Evolutionary conservation across 2,888 invertebrate genomes (phyloP).

Genomic region (Chrysolina americana): DNA sequence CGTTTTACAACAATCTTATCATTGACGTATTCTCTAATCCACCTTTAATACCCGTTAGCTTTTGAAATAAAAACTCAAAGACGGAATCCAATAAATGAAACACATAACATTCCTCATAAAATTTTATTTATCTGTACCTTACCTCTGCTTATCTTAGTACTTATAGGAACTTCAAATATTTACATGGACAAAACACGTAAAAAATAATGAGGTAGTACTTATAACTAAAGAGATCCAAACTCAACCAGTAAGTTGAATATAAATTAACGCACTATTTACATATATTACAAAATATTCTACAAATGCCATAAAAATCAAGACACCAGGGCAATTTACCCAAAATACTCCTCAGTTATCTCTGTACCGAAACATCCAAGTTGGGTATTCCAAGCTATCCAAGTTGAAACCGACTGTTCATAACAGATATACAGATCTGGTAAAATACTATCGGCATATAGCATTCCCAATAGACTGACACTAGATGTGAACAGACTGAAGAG

Average conservation of each 20-base stretch:
- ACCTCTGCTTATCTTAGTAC: conserved; percentile 39
- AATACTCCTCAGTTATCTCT: neutral
- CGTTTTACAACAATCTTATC: neutral
- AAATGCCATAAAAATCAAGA: conserved; percentile 21
- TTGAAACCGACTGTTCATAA: too few relatives aligned
- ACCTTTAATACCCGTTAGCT: neutral
- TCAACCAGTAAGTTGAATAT: conserved; percentile 34
- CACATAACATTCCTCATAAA: conserved; percentile 43
- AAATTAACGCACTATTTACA: conserved; percentile 44
- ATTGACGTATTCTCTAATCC: neutral
- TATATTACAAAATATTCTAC: conserved; percentile 40
- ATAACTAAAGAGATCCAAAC: conserved; percentile 50
- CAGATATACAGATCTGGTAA: too few relatives aligned
- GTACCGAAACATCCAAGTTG: neutral
- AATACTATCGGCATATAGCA: too few relatives aligned
- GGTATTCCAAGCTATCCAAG: too few relatives aligned
- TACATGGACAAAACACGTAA: conserved; percentile 57
- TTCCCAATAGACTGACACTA: too few relatives aligned
- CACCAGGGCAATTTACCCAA: neutral
- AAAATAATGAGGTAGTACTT: conserved; percentile 62
- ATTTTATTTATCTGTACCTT: conserved; percentile 45
- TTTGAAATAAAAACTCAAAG: neutral
- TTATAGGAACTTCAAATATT: conserved; percentile 64
- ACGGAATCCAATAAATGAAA: conserved; percentile 32
- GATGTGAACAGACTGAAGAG: too few relatives aligned